phyloP scores from a whole-genome alignment of 2,113 vertebrate genomes.

The Ibidorhyncha struthersii region DNA sequence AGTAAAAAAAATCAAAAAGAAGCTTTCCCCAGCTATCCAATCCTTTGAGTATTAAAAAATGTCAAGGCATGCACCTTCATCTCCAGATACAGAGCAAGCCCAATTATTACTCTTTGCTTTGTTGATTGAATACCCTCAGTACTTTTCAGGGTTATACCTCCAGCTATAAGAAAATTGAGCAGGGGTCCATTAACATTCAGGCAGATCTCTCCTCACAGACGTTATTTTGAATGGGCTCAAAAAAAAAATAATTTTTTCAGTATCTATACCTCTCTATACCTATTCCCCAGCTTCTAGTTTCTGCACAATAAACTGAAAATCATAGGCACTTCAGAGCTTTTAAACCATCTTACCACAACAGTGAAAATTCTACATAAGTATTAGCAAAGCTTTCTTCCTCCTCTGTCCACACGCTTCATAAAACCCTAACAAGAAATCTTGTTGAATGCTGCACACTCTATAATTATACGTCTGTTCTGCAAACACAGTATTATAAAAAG shows the following conservation, averaged over 20 bases:
- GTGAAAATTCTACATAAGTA: background rate
- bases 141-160: background rate
- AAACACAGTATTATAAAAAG: background rate
- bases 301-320: slow-evolving; percentile 6
- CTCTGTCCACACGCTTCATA: slow-evolving; percentile 1
- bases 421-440: slow-evolving; percentile 1
- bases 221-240: background rate
- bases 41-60: background rate
- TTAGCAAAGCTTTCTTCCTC: background rate
- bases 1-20: background rate
- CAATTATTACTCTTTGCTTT: background rate
- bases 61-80: background rate
- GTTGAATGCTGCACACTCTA: background rate
- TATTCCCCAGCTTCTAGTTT: background rate
- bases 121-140: background rate
- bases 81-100: background rate
- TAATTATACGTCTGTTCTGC: slow-evolving; percentile 23
- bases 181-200: background rate
- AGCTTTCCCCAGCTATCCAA: background rate
- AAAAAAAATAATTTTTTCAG: background rate
- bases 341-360: background rate
- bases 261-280: background rate
- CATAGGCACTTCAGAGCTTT: background rate
- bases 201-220: background rate
- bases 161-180: background rate